These are phyloP conservation scores for Anoplopoma fimbria DNA, from an alignment of 2,113 vertebrate genomes.

Conservation along the genomic window DNA sequence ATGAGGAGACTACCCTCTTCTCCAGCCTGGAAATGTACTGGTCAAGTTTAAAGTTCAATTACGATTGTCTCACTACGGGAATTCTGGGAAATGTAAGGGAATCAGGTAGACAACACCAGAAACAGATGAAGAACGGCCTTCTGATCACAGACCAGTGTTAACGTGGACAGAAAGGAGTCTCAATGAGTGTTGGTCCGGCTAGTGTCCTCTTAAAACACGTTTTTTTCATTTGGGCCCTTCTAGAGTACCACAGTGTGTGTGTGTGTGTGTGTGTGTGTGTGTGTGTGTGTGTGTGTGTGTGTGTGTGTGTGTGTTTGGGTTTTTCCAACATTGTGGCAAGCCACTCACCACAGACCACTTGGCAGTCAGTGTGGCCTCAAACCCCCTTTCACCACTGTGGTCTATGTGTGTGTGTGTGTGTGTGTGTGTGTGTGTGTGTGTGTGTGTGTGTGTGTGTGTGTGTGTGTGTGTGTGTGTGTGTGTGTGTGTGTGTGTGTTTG, in stretches of 20 bases:
- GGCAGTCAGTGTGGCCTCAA: slow-evolving; percentile 40
- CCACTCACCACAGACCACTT: slow-evolving; percentile 61
- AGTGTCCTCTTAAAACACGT: neutral
- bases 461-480: too few species aligned
- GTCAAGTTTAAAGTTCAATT: neutral
- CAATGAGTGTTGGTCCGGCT: too few species aligned
- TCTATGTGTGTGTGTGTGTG: slow-evolving; percentile 25
- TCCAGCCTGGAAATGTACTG: neutral
- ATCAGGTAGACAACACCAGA: too few species aligned
- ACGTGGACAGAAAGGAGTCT: too few species aligned
- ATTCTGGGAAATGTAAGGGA: neutral
- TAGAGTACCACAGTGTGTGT: slow-evolving; percentile 35
- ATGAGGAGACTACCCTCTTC: neutral
- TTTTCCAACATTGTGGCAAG: slow-evolving; percentile 44
- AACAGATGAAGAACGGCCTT: too few species aligned
- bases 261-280: slow-evolving; percentile 37
- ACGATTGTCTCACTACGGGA: neutral
- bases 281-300: slow-evolving; percentile 34
- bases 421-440: slow-evolving; percentile 2
- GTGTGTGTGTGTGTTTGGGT: slow-evolving; percentile 44
- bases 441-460: neutral
- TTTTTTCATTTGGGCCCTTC: neutral
- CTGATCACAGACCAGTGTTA: too few species aligned
- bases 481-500: too few species aligned
- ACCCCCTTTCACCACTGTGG: slow-evolving; percentile 45